Conservation (phyloP, 2,797 vertebrate species). For the Alfaro cultratus region DNA sequence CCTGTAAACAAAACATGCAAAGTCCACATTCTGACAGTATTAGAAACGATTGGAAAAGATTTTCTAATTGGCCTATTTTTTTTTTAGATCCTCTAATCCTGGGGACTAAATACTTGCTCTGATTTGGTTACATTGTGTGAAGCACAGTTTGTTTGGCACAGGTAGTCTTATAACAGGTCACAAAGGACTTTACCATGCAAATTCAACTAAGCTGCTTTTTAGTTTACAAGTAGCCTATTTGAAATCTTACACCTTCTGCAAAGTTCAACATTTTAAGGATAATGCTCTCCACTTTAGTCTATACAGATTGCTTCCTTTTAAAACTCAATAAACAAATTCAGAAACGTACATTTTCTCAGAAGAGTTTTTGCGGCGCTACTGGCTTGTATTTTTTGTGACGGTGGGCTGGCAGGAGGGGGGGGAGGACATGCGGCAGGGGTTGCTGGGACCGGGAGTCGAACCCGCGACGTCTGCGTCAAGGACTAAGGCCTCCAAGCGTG, state of each 20-base stretch:
- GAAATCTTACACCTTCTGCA: slow-evolving; percentile 33
- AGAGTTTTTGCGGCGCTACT: too few relatives aligned
- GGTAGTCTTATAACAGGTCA: slow-evolving; percentile 22
- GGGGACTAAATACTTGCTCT: slow-evolving; percentile 26
- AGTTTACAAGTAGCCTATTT: slow-evolving; percentile 1
- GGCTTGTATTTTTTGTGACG: too few relatives aligned
- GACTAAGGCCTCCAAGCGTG: too few relatives aligned
- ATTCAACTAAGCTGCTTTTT: too few relatives aligned
- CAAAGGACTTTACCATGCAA: slow-evolving; percentile 17
- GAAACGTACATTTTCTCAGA: too few relatives aligned
- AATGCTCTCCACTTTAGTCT: slow-evolving; percentile 11
- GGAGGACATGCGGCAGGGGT: too few relatives aligned
- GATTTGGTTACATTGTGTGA: slow-evolving; percentile 20
- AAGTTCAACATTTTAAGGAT: slow-evolving; percentile 44
- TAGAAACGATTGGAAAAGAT: slow-evolving; percentile 4
- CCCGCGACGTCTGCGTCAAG: too few relatives aligned
- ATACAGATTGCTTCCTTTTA: slow-evolving; percentile 12
- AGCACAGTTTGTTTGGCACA: slow-evolving; percentile 11
- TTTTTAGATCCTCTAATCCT: slow-evolving; percentile 12
- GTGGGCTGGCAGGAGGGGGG: too few relatives aligned
- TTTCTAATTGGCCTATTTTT: slow-evolving; percentile 19
- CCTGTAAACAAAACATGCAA: background rate
- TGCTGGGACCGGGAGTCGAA: too few relatives aligned
- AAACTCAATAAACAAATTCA: slow-evolving; percentile 23
- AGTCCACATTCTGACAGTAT: background rate